Base-by-base conservation (phyloP, 2,888 invertebrate species). In the Maniola hyperantus region DNA sequence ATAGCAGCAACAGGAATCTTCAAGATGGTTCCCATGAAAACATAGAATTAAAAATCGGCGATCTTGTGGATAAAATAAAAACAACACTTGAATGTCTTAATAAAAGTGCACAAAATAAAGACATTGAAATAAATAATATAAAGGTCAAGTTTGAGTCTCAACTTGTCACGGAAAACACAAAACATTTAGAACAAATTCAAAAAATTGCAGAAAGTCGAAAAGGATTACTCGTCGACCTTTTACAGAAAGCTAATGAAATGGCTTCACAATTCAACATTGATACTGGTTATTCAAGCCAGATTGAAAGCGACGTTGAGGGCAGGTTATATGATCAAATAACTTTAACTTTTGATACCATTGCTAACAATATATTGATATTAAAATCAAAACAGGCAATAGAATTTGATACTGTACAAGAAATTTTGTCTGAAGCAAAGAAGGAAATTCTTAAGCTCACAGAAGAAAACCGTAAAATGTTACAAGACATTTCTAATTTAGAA, bases 331-430 rank as follows among this genome's bases (percentile, higher is more conserved):
- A 83, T 54, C 69, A 72, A 66, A 80, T 88, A 58, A 57, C 80
- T 42, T 53, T 74, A n/a, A 76, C 74, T 1, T 76, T 90, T 61
- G 79, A 86, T 15, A 77, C 79, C 73, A 78, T 87, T 64, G 67
- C 67, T 18, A 74, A 75, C 69, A 73, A 81, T 60, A 67, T 84
- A 60, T 65, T 67, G 58, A 65, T 69, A 58, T 64, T 78, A 57
- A 76, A 73, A 58, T 64, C 62, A 66, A 72, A 74, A 72, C 77
- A 73, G 58, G 67, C 63, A 63, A 66, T 74, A 51, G 71, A 73
- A 66, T 72, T 68, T 65, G 60, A 72, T 15, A 73, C 76, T 67
- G 8, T 73, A 34, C 74, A 77, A 34, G 65, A 75, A 48, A 70
- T 72, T 44, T 68, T 85, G 58, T 55, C 64, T 2, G 71, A 79